phyloP scores from a whole-genome alignment of 2,797 vertebrate genomes.

The Cuculus canorus region DNA sequence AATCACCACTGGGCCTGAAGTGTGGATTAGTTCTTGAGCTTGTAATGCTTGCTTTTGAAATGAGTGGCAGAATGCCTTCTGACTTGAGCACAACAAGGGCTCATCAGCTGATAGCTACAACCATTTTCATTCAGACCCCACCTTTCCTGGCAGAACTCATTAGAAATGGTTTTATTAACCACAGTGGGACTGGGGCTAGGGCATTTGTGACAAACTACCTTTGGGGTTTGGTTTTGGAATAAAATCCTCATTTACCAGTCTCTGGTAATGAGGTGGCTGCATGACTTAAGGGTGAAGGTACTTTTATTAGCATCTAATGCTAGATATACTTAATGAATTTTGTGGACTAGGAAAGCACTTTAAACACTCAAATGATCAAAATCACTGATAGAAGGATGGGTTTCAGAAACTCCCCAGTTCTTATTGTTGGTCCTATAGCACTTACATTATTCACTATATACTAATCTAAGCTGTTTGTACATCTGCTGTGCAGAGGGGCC shows the following conservation, averaged over 20 bases:
- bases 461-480: background rate
- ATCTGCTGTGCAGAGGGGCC: background rate
- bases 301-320: slow-evolving; percentile 2
- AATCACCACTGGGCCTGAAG: background rate
- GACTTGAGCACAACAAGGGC: background rate
- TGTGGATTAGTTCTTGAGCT: slow-evolving; percentile 23
- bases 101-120: background rate
- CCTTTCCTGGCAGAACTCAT: background rate
- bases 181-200: background rate
- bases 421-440: background rate
- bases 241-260: slow-evolving; percentile 38
- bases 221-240: slow-evolving; percentile 28
- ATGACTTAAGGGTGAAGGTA: background rate
- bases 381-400: background rate
- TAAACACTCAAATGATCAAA: slow-evolving; percentile 9
- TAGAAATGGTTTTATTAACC: background rate
- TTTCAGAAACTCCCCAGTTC: slow-evolving; percentile 7
- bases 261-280: background rate
- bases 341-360: slow-evolving; percentile 23
- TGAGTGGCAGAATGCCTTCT: background rate
- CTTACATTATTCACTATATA: background rate
- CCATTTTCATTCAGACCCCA: background rate
- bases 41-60: slow-evolving; percentile 21
- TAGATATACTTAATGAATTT: background rate
- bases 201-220: background rate